Evolutionary conservation across 2,888 invertebrate species (phyloP).

Genomic region (Globia sparganii): DNA sequence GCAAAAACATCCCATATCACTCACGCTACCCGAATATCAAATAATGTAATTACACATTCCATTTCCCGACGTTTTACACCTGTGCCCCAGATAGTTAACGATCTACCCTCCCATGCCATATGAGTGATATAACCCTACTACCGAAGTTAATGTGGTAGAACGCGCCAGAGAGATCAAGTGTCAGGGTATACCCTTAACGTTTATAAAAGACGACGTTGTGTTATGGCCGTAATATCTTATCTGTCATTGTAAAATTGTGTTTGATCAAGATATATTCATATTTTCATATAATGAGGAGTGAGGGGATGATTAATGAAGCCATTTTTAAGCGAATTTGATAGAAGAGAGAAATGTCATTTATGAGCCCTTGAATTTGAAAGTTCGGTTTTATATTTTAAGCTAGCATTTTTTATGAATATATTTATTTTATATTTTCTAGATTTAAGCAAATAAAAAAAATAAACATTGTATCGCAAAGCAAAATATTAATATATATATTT

Average conservation of each 20-base stretch:
- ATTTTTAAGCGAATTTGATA: neutral
- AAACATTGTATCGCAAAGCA: neutral
- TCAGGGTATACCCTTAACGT: conserved; percentile 50
- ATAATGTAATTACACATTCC: conserved; percentile 53
- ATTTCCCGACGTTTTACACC: conserved; percentile 56
- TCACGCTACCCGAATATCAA: conserved; percentile 33
- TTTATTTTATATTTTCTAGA: neutral
- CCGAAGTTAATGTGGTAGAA: conserved; percentile 54
- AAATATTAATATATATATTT: too few relatives aligned
- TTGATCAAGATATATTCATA: conserved; percentile 47
- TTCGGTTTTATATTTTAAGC: neutral
- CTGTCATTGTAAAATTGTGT: conserved; percentile 45
- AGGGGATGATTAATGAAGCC: neutral
- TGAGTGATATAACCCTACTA: conserved; percentile 55
- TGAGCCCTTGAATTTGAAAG: neutral
- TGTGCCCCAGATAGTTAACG: conserved; percentile 55
- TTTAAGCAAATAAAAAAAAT: neutral
- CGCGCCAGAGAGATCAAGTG: conserved; percentile 56
- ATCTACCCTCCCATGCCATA: conserved; percentile 53
- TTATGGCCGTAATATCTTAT: conserved; percentile 51
- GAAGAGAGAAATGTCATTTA: neutral
- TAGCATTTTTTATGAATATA: neutral
- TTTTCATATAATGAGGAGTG: conserved; percentile 26
- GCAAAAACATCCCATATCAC: conserved; percentile 12
- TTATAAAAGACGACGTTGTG: conserved; percentile 52